Base-by-base conservation (phyloP, 30 jellyfish, hydroid and myxozoan species). In the Morbakka virulenta region DNA sequence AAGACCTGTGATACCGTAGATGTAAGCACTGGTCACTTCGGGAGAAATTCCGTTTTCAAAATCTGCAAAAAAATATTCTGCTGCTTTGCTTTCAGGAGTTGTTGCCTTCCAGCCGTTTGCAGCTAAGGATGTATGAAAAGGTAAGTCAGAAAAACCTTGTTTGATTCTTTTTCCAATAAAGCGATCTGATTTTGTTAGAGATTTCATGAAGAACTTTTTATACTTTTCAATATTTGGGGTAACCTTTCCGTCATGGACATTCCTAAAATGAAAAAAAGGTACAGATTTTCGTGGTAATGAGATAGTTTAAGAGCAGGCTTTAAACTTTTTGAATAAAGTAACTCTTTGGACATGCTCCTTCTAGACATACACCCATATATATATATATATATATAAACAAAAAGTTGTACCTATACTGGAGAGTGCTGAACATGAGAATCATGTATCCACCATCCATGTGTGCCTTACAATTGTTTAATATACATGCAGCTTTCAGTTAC, bases 41-140 rank as follows among this genome's bases (percentile, higher is more conserved):
- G 97, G 91, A 1, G 82, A 49, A 26, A 79, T 79, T 1, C 96
- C 96, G 24, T 77, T 83, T 48, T 83, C 84, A 53, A 83, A 79
- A 36, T 90, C 96, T 61, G 52, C 69, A 6, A 4, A 50, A 47
- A 26, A 85, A 52, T 50, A 90, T 57, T 77, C 96, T 14, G 75
- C 27, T 21, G 97, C 94, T 28, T 75, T 62, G 33, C 77, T 52
- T 22, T 81, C 20, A 1, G 57, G 34, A 2, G 97, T 64, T 1
- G 30, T 20, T 1, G 81, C 52, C 32, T 76, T 41, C 95, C 95
- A 90, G 2, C 95, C 97, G 0, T 47, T 79, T 94, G 72, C 48
- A 1, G 81, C 52, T 14, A 90, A 67, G 0, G 69, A 81, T 28
- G 97, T 34, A 52, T 67, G 48, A 51, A 82, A 29, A 2, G 88